These are phyloP conservation scores for Gonioctena quinquepunctata DNA, from an alignment of 1,140 invertebrate genomes.

Conservation along the genomic window DNA sequence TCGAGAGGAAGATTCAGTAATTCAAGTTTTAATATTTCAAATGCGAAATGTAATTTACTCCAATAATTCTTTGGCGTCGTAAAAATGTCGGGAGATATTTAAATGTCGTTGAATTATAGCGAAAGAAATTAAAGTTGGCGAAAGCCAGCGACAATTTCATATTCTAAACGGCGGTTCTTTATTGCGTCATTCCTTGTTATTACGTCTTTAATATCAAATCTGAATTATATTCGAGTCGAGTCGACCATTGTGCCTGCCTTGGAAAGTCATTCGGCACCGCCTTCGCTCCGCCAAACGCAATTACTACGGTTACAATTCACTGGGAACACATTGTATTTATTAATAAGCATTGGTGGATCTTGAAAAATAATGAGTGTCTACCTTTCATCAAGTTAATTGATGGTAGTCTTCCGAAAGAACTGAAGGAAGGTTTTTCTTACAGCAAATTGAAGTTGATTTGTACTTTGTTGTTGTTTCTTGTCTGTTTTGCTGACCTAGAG, in stretches of 20 bases:
- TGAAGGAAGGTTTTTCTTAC: no score
- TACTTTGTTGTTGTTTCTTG: no score
- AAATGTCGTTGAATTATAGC: slow-evolving; percentile 52
- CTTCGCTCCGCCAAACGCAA: neutral
- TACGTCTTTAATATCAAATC: slow-evolving; percentile 52
- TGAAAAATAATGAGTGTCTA: no score
- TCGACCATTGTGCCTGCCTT: neutral
- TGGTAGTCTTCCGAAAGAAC: no score
- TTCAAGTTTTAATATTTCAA: slow-evolving; percentile 52
- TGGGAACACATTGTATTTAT: neutral
- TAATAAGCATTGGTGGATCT: no score
- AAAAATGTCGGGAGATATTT: slow-evolving; percentile 53
- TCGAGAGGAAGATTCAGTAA: slow-evolving; percentile 39
- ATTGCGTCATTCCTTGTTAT: slow-evolving; percentile 49
- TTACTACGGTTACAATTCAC: neutral
- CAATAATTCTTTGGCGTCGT: slow-evolving; percentile 49
- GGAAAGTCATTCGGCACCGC: neutral
- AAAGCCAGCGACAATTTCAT: slow-evolving; percentile 49
- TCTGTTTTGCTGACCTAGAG: no score
- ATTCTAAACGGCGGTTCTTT: slow-evolving; percentile 47
- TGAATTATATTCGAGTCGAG: slow-evolving; percentile 33
- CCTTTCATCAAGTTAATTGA: no score
- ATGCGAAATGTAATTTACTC: slow-evolving; percentile 49
- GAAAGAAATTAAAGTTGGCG: slow-evolving; percentile 51
- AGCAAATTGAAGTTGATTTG: no score